Percentiles rank a stretch among this genome's conserved stretches.
Evolutionary conservation across 2,113 vertebrate genomes (phyloP).

Genomic region (Garra rufa): DNA sequence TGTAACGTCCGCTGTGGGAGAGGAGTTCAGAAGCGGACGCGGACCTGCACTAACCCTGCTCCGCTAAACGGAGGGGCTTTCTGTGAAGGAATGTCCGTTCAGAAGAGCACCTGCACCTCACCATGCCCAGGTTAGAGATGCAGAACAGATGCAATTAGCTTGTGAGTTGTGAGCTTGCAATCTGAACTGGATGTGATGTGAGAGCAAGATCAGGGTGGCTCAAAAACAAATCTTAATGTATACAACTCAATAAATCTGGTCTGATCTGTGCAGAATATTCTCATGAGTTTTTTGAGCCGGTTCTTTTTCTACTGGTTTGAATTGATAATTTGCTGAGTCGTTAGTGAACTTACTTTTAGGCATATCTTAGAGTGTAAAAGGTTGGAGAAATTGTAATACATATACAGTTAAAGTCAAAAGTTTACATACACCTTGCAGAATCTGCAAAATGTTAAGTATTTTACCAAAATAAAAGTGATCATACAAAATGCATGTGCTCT

Average conservation of each 20-base stretch:
- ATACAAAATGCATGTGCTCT: too few relatives aligned
- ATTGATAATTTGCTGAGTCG: background rate
- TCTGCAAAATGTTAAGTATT: too few relatives aligned
- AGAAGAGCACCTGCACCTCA: constrained; percentile 91
- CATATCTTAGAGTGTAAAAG: background rate
- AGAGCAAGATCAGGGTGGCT: background rate
- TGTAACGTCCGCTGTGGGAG: constrained; percentile 91
- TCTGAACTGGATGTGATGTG: background rate
- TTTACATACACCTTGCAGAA: too few relatives aligned
- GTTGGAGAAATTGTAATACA: background rate
- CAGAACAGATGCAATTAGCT: background rate
- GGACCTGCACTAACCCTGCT: constrained; percentile 94
- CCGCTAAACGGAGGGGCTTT: constrained; percentile 94
- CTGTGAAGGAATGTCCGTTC: constrained; percentile 93
- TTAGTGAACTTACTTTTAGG: background rate
- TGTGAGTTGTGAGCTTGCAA: background rate
- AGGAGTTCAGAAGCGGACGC: constrained; percentile 91
- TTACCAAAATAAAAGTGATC: too few relatives aligned
- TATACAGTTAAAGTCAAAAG: too few relatives aligned
- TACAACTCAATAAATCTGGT: background rate
- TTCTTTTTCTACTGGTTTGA: background rate
- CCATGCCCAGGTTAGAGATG: constrained; percentile 85
- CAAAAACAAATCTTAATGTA: background rate
- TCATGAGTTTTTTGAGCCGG: background rate
- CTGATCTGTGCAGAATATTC: background rate